Percentiles rank a stretch among this genome's conserved stretches.
phyloP scores from a whole-genome alignment of 2,113 vertebrate genomes.

The Anser brachyrhynchus region DNA sequence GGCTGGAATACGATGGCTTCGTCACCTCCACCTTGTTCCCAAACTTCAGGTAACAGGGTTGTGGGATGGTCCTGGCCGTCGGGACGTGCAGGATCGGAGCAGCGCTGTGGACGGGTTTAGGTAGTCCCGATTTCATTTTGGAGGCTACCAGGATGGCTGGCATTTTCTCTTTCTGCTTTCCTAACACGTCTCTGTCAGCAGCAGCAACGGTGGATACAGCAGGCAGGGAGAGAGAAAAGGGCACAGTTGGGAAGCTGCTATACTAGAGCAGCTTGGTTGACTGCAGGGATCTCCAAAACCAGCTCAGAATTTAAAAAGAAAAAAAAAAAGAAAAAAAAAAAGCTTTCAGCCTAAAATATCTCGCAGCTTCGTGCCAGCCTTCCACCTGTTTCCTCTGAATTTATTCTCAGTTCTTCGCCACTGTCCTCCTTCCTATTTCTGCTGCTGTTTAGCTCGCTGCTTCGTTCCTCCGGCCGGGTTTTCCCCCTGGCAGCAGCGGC shows the following conservation, averaged over 20 bases:
- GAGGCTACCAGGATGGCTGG: conserved; percentile 94
- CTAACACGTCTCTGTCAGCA: conserved; percentile 78
- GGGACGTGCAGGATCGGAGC: conserved; percentile 89
- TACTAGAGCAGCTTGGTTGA: background rate
- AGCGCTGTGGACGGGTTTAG: conserved; percentile 94
- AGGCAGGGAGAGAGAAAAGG: conserved; percentile 50
- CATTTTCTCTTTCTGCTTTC: conserved; percentile 88
- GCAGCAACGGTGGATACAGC: conserved; percentile 72
- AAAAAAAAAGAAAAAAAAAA: too few relatives aligned
- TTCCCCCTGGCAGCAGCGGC: conserved; percentile 51
- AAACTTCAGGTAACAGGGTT: conserved; percentile 85
- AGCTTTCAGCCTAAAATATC: background rate
- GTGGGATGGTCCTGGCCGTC: conserved; percentile 80
- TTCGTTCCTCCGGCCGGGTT: conserved; percentile 51
- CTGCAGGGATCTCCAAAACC: conserved; percentile 10
- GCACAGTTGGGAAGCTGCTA: conserved; percentile 48
- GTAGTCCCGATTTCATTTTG: conserved; percentile 98
- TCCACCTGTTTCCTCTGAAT: conserved; percentile 60
- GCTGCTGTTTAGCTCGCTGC: conserved; percentile 43
- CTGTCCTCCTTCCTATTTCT: conserved; percentile 43
- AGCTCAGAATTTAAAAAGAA: background rate
- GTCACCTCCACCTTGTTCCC: conserved; percentile 83
- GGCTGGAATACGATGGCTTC: conserved; percentile 80
- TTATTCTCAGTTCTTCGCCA: conserved; percentile 47
- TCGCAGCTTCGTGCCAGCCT: background rate